Conservation (phyloP, 1,140 invertebrate species). For the Melipona quadrifasciata region DNA sequence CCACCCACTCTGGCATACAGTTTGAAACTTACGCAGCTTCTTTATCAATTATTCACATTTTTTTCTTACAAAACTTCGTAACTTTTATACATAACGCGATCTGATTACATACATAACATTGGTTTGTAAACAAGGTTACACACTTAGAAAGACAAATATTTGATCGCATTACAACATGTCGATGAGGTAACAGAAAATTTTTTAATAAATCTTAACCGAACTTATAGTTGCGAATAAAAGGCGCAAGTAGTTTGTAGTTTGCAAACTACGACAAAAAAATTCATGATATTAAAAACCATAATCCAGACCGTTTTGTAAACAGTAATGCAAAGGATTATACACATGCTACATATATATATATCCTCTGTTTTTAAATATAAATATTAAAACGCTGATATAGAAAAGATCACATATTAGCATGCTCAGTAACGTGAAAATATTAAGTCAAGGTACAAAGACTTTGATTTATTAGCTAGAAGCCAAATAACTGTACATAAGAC, state of each 20-base stretch:
- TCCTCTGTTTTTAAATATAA: conserved; percentile 14
- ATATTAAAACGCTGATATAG: conserved; percentile 29
- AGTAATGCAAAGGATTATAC: conserved; percentile 44
- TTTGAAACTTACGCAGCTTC: conserved; percentile 4
- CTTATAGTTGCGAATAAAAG: conserved; percentile 11
- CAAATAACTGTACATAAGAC: conserved; percentile 27
- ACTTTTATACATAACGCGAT: conserved; percentile 47
- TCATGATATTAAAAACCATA: conserved; percentile 20
- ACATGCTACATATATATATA: conserved; percentile 20
- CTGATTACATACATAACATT: conserved; percentile 50
- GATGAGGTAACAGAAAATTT: conserved; percentile 14
- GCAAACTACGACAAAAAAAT: conserved; percentile 42
- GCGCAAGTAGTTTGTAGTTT: conserved; percentile 40
- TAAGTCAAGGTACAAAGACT: conserved; percentile 37
- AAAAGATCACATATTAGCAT: conserved; percentile 49
- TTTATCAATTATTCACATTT: conserved; percentile 44
- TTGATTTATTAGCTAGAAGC: conserved; percentile 34
- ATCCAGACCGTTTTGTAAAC: conserved; percentile 13
- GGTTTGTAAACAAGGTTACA: conserved; percentile 35
- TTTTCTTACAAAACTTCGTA: conserved; percentile 42
- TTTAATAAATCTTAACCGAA: conserved; percentile 3
- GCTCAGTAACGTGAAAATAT: conserved; percentile 31
- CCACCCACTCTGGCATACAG: conserved; percentile 24
- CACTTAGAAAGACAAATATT: conserved; percentile 24
- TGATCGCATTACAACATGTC: conserved; percentile 31